These are phyloP conservation scores for Cyclophora punctaria DNA, from an alignment of 2,888 invertebrate genomes.

Conservation along the genomic window DNA sequence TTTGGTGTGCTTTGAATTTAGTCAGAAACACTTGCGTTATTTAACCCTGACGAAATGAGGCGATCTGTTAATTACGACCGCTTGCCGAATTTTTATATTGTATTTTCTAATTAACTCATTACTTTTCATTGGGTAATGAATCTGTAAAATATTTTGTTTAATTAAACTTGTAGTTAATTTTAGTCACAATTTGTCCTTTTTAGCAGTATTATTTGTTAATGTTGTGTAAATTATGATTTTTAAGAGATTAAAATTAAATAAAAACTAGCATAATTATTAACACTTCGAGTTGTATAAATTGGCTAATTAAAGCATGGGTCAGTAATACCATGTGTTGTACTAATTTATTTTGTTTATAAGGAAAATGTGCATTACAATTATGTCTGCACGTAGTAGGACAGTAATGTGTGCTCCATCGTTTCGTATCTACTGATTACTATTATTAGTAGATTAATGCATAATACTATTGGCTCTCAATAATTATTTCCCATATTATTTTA, in stretches of 20 bases:
- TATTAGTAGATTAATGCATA: not conserved
- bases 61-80: too few species aligned
- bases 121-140: conserved; percentile 5
- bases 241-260: conserved; percentile 23
- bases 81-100: conserved; percentile 10
- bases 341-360: too few species aligned
- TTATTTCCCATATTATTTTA: not conserved
- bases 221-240: conserved; percentile 32
- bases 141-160: conserved; percentile 6
- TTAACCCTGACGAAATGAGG: too few species aligned
- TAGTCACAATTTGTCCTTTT: conserved; percentile 19
- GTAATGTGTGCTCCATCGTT: too few species aligned
- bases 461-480: conserved; percentile 1
- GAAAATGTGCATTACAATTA: too few species aligned
- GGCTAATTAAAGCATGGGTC: too few species aligned
- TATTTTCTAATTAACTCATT: conserved; percentile 1
- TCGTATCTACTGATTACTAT: too few species aligned
- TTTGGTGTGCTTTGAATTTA: conserved; percentile 54
- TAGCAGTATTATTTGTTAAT: conserved; percentile 42
- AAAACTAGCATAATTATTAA: conserved; percentile 16
- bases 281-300: too few species aligned
- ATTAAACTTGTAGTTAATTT: conserved; percentile 3
- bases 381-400: too few species aligned
- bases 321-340: too few species aligned
- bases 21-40: not conserved